Base-by-base conservation (phyloP, 2,797 vertebrate species). In the Coreius guichenoti region DNA sequence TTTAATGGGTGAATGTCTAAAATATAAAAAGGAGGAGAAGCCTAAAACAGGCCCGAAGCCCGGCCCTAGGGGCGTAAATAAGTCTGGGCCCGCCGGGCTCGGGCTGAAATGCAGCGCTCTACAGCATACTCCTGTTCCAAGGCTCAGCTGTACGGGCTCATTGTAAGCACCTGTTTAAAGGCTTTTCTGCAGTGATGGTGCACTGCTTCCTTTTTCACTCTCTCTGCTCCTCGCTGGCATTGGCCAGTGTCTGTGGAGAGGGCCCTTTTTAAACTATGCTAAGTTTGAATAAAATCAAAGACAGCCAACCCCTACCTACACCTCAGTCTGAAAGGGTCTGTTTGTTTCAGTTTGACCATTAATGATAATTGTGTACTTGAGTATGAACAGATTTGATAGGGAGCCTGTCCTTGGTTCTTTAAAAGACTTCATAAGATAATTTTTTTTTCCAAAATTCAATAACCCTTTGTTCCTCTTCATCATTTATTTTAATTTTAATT, bases 331-430 rank as follows among this genome's bases (percentile, higher is more conserved):
- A 91, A 92, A 92, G 91, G 84, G 89, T 81, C 87, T 69, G 54
- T 93, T 95, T 94, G 90, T 94, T 93, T 94, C 90, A 91, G 90
- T 90, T 86, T 76, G 91, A 88, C 90, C 90, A 92, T 93, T 93
- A 90, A 94, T 74, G 85, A 69, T 79, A 67, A 92, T 88, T 58
- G 75, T 84, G 86, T 89, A 86, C 87, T 76, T 90, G 88, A 89
- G 83, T 86, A 87, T 89, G 91, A 92, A 90, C 88, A 90, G 92
- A 93, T 93, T 92, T 93, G 89, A 94, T 93, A 91, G 92, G 90
- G 92, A 92, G 91, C 88, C 90, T 92, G 94, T 95, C 94, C 93
- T 94, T 94, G 94, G 90, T 93, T 88, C 89, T 93, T 93, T 92
- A 90, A 94, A 95, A 94, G 92, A 93, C 92, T 84, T 80, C 88